Conservation (phyloP, 2,888 invertebrate genomes). For the Adelphocoris suturalis region DNA sequence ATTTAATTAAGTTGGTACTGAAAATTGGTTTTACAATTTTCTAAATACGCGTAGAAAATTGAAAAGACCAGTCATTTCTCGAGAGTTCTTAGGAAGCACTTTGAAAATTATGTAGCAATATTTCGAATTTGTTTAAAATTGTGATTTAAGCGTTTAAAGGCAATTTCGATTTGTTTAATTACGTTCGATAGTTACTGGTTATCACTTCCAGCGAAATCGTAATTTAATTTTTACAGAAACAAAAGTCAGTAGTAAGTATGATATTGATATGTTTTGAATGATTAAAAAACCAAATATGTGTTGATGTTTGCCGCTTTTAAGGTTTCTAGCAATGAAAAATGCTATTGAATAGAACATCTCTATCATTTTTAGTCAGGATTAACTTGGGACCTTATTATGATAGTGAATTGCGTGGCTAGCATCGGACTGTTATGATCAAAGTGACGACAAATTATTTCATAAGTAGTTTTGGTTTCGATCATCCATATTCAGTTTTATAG, state of each 20-base stretch:
- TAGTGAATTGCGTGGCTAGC: no score
- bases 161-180: neutral
- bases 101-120: neutral
- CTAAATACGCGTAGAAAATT: neutral
- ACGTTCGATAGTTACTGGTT: neutral
- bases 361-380: no score
- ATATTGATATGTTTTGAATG: neutral
- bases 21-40: conserved; percentile 54
- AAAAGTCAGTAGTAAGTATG: neutral
- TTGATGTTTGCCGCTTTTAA: no score
- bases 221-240: neutral
- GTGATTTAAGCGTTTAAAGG: neutral
- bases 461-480: no score
- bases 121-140: neutral
- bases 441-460: no score
- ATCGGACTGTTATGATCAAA: no score
- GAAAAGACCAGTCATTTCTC: neutral
- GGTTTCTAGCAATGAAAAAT: no score
- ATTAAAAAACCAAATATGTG: neutral
- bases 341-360: no score
- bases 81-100: neutral
- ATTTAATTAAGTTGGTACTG: neutral
- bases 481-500: no score
- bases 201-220: neutral
- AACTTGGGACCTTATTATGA: no score